Evolutionary conservation across 2,888 invertebrate species (phyloP).

Genomic region (Spatulosminthurus flaviceps): DNA sequence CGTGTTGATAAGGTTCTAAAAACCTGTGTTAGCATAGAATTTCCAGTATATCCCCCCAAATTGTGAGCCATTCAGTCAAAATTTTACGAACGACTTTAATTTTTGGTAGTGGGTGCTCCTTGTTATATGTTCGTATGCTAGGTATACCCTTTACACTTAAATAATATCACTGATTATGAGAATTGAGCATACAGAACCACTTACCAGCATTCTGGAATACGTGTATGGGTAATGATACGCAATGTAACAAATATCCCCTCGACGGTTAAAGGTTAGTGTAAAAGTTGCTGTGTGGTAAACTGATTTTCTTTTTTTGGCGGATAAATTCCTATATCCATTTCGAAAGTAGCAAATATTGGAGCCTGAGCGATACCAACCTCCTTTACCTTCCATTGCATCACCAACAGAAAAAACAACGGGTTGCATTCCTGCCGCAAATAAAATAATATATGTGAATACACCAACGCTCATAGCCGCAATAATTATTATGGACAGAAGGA

Average conservation of each 20-base stretch:
- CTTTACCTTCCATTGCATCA: slow-evolving; percentile 70
- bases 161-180: too few relatives aligned
- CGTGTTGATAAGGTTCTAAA: too few relatives aligned
- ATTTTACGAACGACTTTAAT: too few relatives aligned
- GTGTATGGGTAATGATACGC: slow-evolving; percentile 90
- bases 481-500: background rate
- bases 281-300: slow-evolving; percentile 81
- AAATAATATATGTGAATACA: too few relatives aligned
- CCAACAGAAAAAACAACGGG: slow-evolving; percentile 85
- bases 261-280: slow-evolving; percentile 78
- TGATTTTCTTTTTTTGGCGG: slow-evolving; percentile 69
- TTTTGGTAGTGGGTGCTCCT: too few relatives aligned
- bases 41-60: too few relatives aligned
- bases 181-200: background rate
- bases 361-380: slow-evolving; percentile 72
- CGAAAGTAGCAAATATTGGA: slow-evolving; percentile 83
- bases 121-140: too few relatives aligned
- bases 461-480: background rate
- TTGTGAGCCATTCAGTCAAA: too few relatives aligned
- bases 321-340: slow-evolving; percentile 74
- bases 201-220: slow-evolving; percentile 79
- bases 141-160: too few relatives aligned
- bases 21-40: too few relatives aligned
- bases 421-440: slow-evolving; percentile 75
- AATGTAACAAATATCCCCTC: slow-evolving; percentile 81